Percentiles rank a stretch among this genome's conserved stretches.
These are phyloP conservation scores for Abrostola triplasia DNA, from an alignment of 2,888 invertebrate genomes.

Conservation along the genomic window DNA sequence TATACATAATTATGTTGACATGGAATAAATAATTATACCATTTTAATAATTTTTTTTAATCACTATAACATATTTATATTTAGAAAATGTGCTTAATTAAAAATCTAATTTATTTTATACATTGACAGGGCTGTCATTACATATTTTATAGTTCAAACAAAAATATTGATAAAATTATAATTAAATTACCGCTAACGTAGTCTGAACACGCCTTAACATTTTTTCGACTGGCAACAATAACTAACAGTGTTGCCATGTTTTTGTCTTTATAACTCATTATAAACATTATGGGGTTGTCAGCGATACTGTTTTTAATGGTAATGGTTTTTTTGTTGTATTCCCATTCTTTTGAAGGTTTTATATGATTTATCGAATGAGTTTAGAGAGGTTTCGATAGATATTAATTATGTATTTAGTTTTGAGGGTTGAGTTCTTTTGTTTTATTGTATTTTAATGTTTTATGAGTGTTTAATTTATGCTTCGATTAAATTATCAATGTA, in stretches of 20 bases:
- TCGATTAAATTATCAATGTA: no score
- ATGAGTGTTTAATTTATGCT: neutral
- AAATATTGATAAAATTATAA: constrained; percentile 52
- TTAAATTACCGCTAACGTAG: constrained; percentile 50
- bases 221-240: constrained; percentile 60
- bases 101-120: constrained; percentile 21
- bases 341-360: constrained; percentile 53
- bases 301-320: constrained; percentile 60
- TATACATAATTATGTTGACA: no score
- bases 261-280: constrained; percentile 63
- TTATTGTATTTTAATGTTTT: constrained; percentile 3
- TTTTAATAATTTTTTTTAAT: no score
- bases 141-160: constrained; percentile 26
- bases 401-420: constrained; percentile 38
- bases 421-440: constrained; percentile 27
- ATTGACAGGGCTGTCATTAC: constrained; percentile 24
- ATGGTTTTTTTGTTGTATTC: constrained; percentile 43
- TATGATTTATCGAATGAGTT: constrained; percentile 51
- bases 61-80: neutral
- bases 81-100: constrained; percentile 15
- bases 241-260: constrained; percentile 65
- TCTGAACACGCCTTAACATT: constrained; percentile 55
- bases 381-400: constrained; percentile 41
- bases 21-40: no score
- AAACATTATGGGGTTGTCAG: constrained; percentile 61